Evolutionary conservation across 2,113 vertebrate genomes (phyloP).

Genomic region (Phoenicopterus ruber): DNA sequence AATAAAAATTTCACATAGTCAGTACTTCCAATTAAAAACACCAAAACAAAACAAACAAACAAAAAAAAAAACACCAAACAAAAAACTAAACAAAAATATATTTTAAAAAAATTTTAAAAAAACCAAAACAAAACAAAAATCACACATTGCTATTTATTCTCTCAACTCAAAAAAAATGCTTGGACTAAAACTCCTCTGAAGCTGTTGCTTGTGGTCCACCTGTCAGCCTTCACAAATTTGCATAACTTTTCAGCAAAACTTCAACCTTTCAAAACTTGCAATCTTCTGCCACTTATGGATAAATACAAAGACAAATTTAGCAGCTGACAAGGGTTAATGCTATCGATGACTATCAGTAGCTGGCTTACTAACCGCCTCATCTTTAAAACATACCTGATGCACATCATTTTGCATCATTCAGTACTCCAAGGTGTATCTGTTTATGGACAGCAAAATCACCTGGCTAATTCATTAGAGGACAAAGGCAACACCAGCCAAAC

Average conservation of each 20-base stretch:
- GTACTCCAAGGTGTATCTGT: not conserved
- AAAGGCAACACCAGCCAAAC: not conserved
- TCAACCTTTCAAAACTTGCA: not conserved
- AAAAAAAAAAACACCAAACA: not conserved
- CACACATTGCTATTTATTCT: not conserved
- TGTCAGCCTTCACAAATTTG: not conserved
- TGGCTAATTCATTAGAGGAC: not conserved
- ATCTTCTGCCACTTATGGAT: not conserved
- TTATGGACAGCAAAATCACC: not conserved
- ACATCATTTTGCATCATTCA: not conserved
- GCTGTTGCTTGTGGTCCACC: not conserved
- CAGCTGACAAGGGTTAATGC: not conserved
- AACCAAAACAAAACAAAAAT: no score
- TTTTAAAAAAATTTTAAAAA: no score
- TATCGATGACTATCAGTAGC: not conserved
- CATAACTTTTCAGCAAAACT: not conserved
- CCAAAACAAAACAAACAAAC: not conserved
- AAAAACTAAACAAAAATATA: no score
- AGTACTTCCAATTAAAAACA: not conserved
- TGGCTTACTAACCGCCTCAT: not conserved
- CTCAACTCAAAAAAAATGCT: not conserved
- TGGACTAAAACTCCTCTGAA: not conserved
- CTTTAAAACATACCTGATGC: not conserved
- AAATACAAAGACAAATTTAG: not conserved
- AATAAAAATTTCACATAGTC: not conserved